These are phyloP conservation scores for Meda fulgida DNA, from an alignment of 2,797 vertebrate species.

Conservation along the genomic window DNA sequence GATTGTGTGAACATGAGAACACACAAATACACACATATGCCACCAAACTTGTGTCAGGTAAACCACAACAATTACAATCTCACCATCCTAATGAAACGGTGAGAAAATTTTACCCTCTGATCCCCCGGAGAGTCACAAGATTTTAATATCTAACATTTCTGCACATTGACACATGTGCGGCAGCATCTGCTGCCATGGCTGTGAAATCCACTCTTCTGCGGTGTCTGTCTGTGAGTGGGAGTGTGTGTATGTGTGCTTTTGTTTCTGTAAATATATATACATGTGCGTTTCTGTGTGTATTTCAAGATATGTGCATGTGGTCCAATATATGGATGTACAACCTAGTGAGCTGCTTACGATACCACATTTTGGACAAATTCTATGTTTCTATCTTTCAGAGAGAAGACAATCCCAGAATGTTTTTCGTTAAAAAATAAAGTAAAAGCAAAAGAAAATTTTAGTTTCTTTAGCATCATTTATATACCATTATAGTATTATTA, in stretches of 20 bases:
- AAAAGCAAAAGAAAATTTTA: neutral
- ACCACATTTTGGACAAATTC: neutral
- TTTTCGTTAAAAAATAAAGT: neutral
- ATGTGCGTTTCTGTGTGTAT: neutral
- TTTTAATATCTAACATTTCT: conserved; percentile 48
- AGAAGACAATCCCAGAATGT: conserved; percentile 9
- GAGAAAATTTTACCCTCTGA: conserved; percentile 44
- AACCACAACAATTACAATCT: conserved; percentile 48
- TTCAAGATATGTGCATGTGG: neutral
- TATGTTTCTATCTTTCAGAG: conserved; percentile 11
- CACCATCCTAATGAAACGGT: conserved; percentile 46
- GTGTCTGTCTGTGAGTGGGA: conserved; percentile 21
- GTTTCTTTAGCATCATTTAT: neutral
- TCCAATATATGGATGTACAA: neutral
- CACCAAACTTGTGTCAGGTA: conserved; percentile 40
- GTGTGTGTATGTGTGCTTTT: neutral
- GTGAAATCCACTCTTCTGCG: conserved; percentile 37
- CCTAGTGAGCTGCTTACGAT: neutral
- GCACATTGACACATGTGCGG: conserved; percentile 41
- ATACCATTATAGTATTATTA: too few relatives aligned
- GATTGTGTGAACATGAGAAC: conserved; percentile 38
- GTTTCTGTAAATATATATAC: conserved; percentile 19
- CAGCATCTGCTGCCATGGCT: conserved; percentile 49
- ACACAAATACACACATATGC: conserved; percentile 41
- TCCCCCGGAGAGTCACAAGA: conserved; percentile 36